Conservation (phyloP, 2,113 vertebrate species). For the Amphiprion percula region DNA sequence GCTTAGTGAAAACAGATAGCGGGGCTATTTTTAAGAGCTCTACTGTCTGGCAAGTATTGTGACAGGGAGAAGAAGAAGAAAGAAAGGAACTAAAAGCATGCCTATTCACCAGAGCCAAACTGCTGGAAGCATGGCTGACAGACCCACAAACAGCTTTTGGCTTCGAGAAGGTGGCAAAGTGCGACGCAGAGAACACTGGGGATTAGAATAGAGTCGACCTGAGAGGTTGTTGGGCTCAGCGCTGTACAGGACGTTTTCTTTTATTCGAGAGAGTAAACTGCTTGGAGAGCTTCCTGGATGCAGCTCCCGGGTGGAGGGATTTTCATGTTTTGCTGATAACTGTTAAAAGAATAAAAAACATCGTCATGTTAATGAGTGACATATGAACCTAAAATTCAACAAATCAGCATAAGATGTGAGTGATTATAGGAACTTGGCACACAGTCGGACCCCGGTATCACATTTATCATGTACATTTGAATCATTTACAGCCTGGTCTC, state of each 20-base stretch:
- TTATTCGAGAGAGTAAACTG: slow-evolving; percentile 32
- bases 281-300: slow-evolving; percentile 37
- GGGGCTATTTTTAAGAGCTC: slow-evolving; percentile 51
- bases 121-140: slow-evolving; percentile 44
- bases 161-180: slow-evolving; percentile 21
- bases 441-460: not conserved
- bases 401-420: slow-evolving; percentile 6
- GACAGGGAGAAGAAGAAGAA: not conserved
- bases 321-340: slow-evolving; percentile 19
- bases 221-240: slow-evolving; percentile 26
- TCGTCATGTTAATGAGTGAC: not conserved
- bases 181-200: not conserved
- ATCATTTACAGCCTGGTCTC: not conserved
- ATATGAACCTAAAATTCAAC: slow-evolving; percentile 20
- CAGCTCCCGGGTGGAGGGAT: slow-evolving; percentile 32
- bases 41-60: slow-evolving; percentile 46
- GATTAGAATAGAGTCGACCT: slow-evolving; percentile 40
- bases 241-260: slow-evolving; percentile 33
- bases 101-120: slow-evolving; percentile 24
- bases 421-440: not conserved
- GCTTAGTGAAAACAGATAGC: slow-evolving; percentile 53
- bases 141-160: slow-evolving; percentile 40
- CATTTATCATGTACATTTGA: not conserved
- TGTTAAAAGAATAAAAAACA: not conserved
- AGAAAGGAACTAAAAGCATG: slow-evolving; percentile 18